Evolutionary conservation across 2,888 invertebrate genomes (phyloP).

Genomic region (Serripes groenlandicus): DNA sequence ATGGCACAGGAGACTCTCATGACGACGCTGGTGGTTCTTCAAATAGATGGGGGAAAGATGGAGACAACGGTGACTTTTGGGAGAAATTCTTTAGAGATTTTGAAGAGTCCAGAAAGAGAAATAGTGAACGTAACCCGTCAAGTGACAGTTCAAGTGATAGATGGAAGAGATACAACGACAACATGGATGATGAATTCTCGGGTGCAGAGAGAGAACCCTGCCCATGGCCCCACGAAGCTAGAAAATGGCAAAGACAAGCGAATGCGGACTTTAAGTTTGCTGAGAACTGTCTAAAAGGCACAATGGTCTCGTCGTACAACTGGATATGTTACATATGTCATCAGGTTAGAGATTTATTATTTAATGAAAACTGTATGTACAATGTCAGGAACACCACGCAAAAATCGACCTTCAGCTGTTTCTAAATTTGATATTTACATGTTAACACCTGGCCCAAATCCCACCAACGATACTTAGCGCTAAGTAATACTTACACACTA

Average conservation of each 20-base stretch:
- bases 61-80: background rate
- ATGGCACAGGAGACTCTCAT: background rate
- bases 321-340: constrained; percentile 76
- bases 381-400: too few relatives aligned
- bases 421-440: too few relatives aligned
- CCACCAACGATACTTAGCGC: too few relatives aligned
- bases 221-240: constrained; percentile 67
- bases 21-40: background rate
- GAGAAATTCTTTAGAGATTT: background rate
- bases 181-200: too few relatives aligned
- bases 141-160: too few relatives aligned
- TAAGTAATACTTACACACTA: too few relatives aligned
- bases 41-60: background rate
- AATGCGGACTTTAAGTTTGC: constrained; percentile 67
- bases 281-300: constrained; percentile 35
- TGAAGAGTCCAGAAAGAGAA: too few relatives aligned
- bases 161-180: too few relatives aligned
- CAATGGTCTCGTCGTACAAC: constrained; percentile 51
- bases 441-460: too few relatives aligned
- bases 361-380: too few relatives aligned
- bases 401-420: too few relatives aligned
- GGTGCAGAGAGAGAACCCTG: constrained; percentile 26
- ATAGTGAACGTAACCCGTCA: too few relatives aligned
- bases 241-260: constrained; percentile 74
- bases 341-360: constrained; percentile 65